Conservation (phyloP, 2,888 invertebrate species). For the Tipula lateralis region DNA sequence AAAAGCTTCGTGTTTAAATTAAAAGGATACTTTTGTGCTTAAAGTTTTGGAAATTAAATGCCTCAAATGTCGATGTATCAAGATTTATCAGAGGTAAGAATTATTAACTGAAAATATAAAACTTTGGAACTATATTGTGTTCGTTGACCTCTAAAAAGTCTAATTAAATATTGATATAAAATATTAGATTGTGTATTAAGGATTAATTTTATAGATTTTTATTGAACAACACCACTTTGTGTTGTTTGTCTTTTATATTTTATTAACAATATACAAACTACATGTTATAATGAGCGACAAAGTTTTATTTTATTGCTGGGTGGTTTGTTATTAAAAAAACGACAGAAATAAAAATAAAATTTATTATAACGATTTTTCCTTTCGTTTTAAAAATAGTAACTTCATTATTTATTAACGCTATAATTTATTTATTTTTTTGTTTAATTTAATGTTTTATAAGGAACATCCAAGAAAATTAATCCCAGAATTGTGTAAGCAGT, state of each 20-base stretch:
- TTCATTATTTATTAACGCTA: constrained; percentile 32
- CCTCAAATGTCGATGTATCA: constrained; percentile 43
- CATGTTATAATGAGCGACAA: background rate
- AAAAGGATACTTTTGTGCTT: background rate
- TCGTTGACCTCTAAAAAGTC: background rate
- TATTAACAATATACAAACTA: too few relatives aligned
- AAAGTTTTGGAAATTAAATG: background rate
- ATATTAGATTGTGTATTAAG: background rate
- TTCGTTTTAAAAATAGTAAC: background rate
- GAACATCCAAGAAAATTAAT: constrained; percentile 80
- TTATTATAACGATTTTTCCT: constrained; percentile 29
- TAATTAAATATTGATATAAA: background rate
- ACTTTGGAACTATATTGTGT: background rate
- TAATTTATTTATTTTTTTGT: background rate
- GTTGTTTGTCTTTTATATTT: background rate
- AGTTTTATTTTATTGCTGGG: background rate
- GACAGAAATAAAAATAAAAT: background rate
- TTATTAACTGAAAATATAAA: background rate
- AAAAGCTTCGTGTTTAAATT: background rate
- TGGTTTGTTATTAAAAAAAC: background rate
- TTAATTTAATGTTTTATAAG: constrained; percentile 42
- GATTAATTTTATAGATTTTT: background rate
- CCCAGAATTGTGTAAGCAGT: constrained; percentile 82
- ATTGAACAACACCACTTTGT: background rate
- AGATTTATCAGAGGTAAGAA: constrained; percentile 42